phyloP scores from a whole-genome alignment of 2,113 vertebrate genomes.

The Corythaeola cristata region DNA sequence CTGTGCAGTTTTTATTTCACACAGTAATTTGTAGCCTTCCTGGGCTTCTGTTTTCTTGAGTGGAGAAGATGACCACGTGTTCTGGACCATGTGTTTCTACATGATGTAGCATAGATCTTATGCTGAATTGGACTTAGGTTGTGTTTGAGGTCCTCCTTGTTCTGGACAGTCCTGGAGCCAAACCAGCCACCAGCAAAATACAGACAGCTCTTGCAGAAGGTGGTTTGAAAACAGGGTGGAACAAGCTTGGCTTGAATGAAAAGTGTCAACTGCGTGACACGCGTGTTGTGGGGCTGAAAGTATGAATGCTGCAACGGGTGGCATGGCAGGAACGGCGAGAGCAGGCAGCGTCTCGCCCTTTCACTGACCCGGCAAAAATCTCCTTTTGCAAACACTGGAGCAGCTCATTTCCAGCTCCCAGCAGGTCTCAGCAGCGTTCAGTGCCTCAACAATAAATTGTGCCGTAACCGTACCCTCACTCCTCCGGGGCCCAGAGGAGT shows the following conservation, averaged over 20 bases:
- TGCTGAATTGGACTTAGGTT: not conserved
- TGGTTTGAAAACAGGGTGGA: not conserved
- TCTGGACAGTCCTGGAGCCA: not conserved
- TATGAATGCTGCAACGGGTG: rapidly evolving
- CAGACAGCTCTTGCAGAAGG: not conserved
- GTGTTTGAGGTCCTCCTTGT: not conserved
- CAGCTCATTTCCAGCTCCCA: not conserved
- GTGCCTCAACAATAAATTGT: not conserved
- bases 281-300: not conserved
- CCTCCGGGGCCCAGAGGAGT: not conserved
- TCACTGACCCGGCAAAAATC: not conserved
- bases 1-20: not conserved
- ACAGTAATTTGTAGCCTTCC: not conserved
- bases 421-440: not conserved
- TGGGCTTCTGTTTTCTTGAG: not conserved
- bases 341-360: not conserved
- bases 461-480: not conserved
- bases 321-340: not conserved
- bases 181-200: not conserved
- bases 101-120: not conserved
- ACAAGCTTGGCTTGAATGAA: not conserved
- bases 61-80: not conserved
- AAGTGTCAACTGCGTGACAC: not conserved
- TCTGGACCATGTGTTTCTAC: not conserved
- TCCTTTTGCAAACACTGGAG: not conserved